A percentile compares a stretch with the other conserved stretches of the same genome.
Conservation (phyloP, 2,113 vertebrate species). For the Phylloscopus whistleri region DNA sequence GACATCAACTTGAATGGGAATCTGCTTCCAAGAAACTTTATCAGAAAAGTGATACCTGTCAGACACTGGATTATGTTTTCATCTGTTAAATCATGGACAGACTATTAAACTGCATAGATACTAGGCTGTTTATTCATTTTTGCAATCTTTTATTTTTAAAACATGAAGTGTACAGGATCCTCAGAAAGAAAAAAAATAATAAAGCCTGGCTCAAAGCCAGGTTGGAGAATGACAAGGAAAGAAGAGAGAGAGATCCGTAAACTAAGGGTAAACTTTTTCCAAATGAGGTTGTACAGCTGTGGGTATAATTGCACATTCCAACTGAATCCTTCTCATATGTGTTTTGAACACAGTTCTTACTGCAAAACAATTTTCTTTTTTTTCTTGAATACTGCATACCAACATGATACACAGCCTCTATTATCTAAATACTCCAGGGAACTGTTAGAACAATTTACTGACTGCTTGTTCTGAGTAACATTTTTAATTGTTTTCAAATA, state of each 20-base stretch:
- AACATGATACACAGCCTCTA: neutral
- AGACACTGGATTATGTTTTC: neutral
- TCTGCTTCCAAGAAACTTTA: neutral
- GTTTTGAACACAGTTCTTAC: neutral
- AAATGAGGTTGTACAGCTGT: neutral
- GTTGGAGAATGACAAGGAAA: slow-evolving; percentile 74
- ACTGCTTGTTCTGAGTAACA: neutral
- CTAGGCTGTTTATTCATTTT: neutral
- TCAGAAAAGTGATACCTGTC: neutral
- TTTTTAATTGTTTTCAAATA: slow-evolving; percentile 10
- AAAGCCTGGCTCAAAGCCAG: slow-evolving; percentile 71
- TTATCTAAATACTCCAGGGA: neutral
- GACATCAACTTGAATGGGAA: neutral
- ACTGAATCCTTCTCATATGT: neutral
- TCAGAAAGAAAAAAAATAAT: slow-evolving; percentile 71
- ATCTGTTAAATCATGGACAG: neutral
- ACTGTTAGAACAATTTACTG: neutral
- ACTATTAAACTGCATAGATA: neutral
- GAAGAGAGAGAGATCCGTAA: slow-evolving; percentile 71
- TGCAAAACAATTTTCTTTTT: neutral
- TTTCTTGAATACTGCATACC: neutral
- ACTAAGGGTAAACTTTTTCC: slow-evolving; percentile 50
- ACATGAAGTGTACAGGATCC: slow-evolving; percentile 72
- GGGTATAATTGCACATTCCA: neutral
- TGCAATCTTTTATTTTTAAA: neutral